Evolutionary conservation across 2,113 vertebrate genomes (phyloP).

Genomic region (Psittacula cyanocephala): DNA sequence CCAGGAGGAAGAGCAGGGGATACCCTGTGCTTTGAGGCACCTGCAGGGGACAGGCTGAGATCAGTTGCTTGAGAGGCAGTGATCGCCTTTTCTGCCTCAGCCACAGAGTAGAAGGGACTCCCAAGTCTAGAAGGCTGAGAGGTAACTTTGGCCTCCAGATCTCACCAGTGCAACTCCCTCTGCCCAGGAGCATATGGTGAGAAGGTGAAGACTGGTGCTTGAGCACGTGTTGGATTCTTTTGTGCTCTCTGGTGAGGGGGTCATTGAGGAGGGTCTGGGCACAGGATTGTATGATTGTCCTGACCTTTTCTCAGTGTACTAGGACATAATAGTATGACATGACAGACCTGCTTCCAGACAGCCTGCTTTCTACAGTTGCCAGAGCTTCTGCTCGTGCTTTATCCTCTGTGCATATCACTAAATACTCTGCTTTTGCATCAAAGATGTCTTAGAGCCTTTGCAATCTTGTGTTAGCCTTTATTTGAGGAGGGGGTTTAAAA

Average conservation of each 20-base stretch:
- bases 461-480: neutral
- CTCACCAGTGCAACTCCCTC: neutral
- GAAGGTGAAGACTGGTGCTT: neutral
- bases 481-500: neutral
- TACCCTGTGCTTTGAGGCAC: neutral
- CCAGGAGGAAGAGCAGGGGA: neutral
- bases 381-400: neutral
- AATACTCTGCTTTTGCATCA: neutral
- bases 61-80: neutral
- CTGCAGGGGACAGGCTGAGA: rapidly evolving
- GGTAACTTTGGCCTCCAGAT: too few relatives aligned
- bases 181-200: neutral
- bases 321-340: neutral
- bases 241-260: rapidly evolving
- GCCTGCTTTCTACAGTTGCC: neutral
- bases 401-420: neutral
- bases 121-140: neutral
- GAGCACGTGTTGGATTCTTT: neutral
- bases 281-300: neutral
- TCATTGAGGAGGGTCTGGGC: neutral
- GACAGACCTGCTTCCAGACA: neutral
- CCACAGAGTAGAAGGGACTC: neutral
- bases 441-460: neutral
- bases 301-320: neutral
- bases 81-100: neutral